Conservation (phyloP, 2,888 invertebrate genomes). For the Eledona agricola region DNA sequence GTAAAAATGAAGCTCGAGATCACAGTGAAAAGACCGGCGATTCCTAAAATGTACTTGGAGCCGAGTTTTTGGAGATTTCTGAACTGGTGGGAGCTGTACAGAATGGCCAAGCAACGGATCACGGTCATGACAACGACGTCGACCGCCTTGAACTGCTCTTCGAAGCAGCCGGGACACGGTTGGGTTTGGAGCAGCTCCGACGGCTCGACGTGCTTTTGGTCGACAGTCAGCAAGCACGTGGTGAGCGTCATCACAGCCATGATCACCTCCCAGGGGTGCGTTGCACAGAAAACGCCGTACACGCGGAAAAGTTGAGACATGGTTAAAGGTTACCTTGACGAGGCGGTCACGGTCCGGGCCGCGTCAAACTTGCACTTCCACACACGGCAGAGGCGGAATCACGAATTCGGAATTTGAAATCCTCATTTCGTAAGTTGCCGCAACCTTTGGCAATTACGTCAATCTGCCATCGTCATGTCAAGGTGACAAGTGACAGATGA, state of each 20-base stretch:
- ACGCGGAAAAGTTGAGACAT: slow-evolving; percentile 73
- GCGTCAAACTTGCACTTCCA: neutral
- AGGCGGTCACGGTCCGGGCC: neutral
- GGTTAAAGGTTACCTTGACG: slow-evolving; percentile 5
- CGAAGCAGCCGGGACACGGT: slow-evolving; percentile 48
- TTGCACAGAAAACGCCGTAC: slow-evolving; percentile 89
- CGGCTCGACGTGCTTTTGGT: slow-evolving; percentile 54
- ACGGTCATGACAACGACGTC: slow-evolving; percentile 91
- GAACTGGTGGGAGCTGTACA: slow-evolving; percentile 93
- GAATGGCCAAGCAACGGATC: slow-evolving; percentile 86
- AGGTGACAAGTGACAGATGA: neutral
- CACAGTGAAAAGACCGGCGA: slow-evolving; percentile 90
- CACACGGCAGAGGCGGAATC: neutral
- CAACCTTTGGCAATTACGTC: slow-evolving; percentile 1
- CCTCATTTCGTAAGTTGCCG: slow-evolving; percentile 2
- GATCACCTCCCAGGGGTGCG: slow-evolving; percentile 94
- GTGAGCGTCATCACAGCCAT: slow-evolving; percentile 83
- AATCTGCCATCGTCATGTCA: neutral
- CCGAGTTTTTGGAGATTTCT: slow-evolving; percentile 87
- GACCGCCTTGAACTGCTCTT: slow-evolving; percentile 78
- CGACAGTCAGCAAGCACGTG: slow-evolving; percentile 80
- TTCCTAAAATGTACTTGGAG: slow-evolving; percentile 83
- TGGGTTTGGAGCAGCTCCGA: slow-evolving; percentile 47
- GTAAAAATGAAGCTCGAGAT: slow-evolving; percentile 94
- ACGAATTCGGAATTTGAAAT: neutral